Conservation (phyloP, 2,888 invertebrate species). For the Charanyca ferruginea region DNA sequence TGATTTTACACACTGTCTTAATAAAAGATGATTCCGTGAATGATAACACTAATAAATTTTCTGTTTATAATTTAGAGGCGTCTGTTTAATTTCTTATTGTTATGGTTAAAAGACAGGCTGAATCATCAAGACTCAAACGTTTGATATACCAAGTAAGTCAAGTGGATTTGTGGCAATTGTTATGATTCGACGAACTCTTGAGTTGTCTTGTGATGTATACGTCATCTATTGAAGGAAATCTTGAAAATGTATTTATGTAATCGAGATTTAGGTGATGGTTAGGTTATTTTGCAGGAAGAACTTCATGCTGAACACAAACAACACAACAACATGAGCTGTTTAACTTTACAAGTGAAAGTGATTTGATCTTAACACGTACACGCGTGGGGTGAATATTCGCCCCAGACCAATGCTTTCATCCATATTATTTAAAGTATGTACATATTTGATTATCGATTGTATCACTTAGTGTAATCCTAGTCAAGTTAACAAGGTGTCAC, state of each 20-base stretch:
- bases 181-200: conserved; percentile 43
- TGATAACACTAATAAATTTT: conserved; percentile 59
- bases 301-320: too few species aligned
- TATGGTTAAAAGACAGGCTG: conserved; percentile 51
- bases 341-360: too few species aligned
- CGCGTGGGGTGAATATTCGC: too few species aligned
- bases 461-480: too few species aligned
- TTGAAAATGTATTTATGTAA: conserved; percentile 1
- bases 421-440: too few species aligned
- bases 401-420: too few species aligned
- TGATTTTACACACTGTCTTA: conserved; percentile 47
- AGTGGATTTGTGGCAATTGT: conserved; percentile 41
- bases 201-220: conserved; percentile 18
- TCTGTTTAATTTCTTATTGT: conserved; percentile 67
- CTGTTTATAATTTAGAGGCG: conserved; percentile 53
- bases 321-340: too few species aligned
- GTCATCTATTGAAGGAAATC: conserved; percentile 36
- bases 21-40: conserved; percentile 61
- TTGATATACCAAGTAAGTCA: conserved; percentile 34
- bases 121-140: conserved; percentile 34
- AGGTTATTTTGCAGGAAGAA: too few species aligned
- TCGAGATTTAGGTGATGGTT: too few species aligned
- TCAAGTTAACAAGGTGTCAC: too few species aligned
- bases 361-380: too few species aligned
- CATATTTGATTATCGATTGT: too few species aligned